These are phyloP conservation scores for Ianthella basta DNA, from an alignment of 37 sponge, comb jelly and placozoan species.

Conservation along the genomic window DNA sequence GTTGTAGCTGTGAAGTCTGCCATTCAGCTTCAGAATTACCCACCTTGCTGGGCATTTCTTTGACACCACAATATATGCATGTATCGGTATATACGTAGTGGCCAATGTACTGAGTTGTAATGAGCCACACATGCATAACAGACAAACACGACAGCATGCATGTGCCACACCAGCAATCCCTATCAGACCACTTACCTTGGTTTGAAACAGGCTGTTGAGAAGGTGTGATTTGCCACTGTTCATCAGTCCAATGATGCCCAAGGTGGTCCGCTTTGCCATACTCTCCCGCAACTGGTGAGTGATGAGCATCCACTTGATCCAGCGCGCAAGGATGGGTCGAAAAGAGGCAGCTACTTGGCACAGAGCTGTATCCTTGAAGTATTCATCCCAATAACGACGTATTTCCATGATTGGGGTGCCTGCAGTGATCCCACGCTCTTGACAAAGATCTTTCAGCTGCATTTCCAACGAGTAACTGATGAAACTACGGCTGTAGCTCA, in stretches of 20 bases:
- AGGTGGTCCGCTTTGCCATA: conserved; percentile 16
- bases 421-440: conserved; percentile 11
- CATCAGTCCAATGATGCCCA: conserved; percentile 28
- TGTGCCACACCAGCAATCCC: too few relatives aligned
- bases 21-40: too few relatives aligned
- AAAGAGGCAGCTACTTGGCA: not conserved
- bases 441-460: conserved; percentile 14
- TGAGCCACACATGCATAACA: too few relatives aligned
- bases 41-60: too few relatives aligned
- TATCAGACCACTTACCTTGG: conserved; percentile 12
- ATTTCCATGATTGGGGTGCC: conserved; percentile 13
- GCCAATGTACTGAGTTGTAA: too few relatives aligned
- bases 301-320: conserved; percentile 33
- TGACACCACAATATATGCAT: too few relatives aligned
- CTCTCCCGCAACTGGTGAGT: conserved; percentile 25
- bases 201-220: conserved; percentile 21
- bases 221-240: conserved; percentile 42
- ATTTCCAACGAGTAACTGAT: conserved; percentile 40
- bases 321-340: conserved; percentile 30
- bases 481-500: conserved; percentile 5
- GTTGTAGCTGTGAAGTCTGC: too few relatives aligned
- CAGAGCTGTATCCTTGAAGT: conserved; percentile 17
- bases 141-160: too few relatives aligned
- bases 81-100: too few relatives aligned
- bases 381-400: conserved; percentile 17